Base-by-base conservation (phyloP, 2,113 vertebrate genomes). In the Craseonycteris thonglongyai region DNA sequence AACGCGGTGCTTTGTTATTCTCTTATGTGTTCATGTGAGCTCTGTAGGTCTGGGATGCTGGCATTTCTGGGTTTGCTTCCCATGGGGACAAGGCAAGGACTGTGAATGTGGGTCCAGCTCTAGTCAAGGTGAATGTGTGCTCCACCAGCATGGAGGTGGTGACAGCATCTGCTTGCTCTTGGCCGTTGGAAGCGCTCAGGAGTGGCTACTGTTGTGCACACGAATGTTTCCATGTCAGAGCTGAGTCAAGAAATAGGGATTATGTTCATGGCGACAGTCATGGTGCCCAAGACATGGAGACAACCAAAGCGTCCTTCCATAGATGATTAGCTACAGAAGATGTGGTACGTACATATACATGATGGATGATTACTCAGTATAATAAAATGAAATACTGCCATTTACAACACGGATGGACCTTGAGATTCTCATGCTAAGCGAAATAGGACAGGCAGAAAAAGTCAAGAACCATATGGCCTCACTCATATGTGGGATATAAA, bases 81-180 rank as follows among this genome's bases (percentile, higher is more conserved):
- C 35, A 1, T 1, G 6, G 83, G 21, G 45, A 51, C 21, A 30
- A 63, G 40, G 24, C 6, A 1, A 18, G 68, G 28, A 26, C 1
- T 38, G 28, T 33, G 75, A 51, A 4, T 0, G 1, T 14, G 19
- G n/a, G 15, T 47, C 35, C 63, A 0, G 2, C 24, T 30, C 16
- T 9, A 47, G 15, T 35, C 85, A 47, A 4, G 38, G 2, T 13
- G 42, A 66, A 45, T 15, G 51, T 68, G 14, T 45, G 54, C 22
- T 24, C 33, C n/a, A 18, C 22, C 30, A 22, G 78, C 33, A 49
- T 4, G 40, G 56, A 28, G 51, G 40, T 0, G 0, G 28, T 28
- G 59, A 28, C 15, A 4, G 68, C 45, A 0, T 28, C 2, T 74
- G 72, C 10, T 19, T 5, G 51, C 30, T 16, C 30, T 13, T 18